These are phyloP conservation scores for Mormyrus hasselquistii DNA, from an alignment of 2,797 vertebrate genomes.

Conservation along the genomic window DNA sequence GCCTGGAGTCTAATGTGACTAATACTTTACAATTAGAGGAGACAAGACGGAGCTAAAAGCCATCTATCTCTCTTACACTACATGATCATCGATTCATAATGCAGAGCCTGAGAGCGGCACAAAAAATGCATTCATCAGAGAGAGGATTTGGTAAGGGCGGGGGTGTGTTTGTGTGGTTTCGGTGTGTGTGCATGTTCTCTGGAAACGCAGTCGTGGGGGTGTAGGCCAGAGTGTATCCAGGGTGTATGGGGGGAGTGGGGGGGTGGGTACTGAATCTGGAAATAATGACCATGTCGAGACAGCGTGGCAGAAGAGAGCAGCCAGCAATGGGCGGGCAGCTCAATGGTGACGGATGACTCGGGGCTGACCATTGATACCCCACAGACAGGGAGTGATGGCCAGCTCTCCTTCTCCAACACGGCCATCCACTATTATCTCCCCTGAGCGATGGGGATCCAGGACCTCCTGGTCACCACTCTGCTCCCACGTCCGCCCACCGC, in stretches of 20 bases:
- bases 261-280: slow-evolving; percentile 51
- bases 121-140: slow-evolving; percentile 68
- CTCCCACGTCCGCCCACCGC: slow-evolving; percentile 67
- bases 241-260: slow-evolving; percentile 18
- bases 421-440: slow-evolving; percentile 86
- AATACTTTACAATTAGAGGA: slow-evolving; percentile 99
- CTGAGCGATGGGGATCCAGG: slow-evolving; percentile 52
- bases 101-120: slow-evolving; percentile 36
- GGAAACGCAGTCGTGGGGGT: background rate
- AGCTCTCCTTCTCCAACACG: slow-evolving; percentile 73
- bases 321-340: slow-evolving; percentile 72
- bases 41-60: slow-evolving; percentile 91
- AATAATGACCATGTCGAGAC: slow-evolving; percentile 95
- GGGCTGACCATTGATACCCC: slow-evolving; percentile 80
- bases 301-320: slow-evolving; percentile 70
- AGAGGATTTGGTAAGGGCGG: slow-evolving; percentile 26
- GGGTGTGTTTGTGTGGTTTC: slow-evolving; percentile 4
- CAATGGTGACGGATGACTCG: slow-evolving; percentile 89
- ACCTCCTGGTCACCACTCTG: slow-evolving; percentile 71
- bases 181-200: background rate
- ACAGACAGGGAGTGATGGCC: slow-evolving; percentile 85
- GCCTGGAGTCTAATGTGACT: slow-evolving; percentile 99
- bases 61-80: slow-evolving; percentile 97
- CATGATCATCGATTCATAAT: slow-evolving; percentile 86
- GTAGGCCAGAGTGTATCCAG: background rate